Base-by-base conservation (phyloP, 2,888 invertebrate species). In the Allygus modestus region DNA sequence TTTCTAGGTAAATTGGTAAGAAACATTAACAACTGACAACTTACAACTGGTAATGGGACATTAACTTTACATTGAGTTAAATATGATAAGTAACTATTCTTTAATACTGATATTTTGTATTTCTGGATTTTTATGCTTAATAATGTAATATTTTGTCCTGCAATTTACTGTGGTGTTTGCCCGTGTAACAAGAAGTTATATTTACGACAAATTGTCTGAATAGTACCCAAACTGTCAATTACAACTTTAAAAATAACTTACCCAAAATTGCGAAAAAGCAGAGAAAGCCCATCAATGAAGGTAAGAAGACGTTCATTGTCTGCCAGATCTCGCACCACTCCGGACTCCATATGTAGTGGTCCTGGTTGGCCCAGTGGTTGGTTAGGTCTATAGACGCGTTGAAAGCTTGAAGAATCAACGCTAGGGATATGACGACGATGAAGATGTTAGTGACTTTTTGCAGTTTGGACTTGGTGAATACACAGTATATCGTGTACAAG, bases 261-360 rank as follows among this genome's bases (percentile, higher is more conserved):
- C 65, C 65, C 17, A 65, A 65, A 65, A 65, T 65, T 11, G 73
- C 73, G 51, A 43, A 77, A 17, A 77, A 77, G 28, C 51, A 77
- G 1, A 77, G 46, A 9, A 77, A 23, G 2, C 41, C 77, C 1
- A 77, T 1, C 77, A 77, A 12, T 1, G 41, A 41, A 12, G 77
- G 77, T 23, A 77, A 12, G 28, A 26, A 77, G 46, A 28, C 17
- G 20, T 77, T 77, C 41, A 77, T 37, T 1, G 51, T 51, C 11
- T 77, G 77, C 77, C 77, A 77, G 17, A 26, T 51, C 28, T 77
- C 9, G 46, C 77, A 77, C 46, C 28, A 37, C n/a, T 17, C n/a
- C 1, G 28, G 28, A 11, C n/a, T 23, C 51, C 7, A 28, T 1
- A 28, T 1, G 31, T 77, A 77, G 23, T 43, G 23, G 11, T 28